These are phyloP conservation scores for Etheostoma cragini DNA, from an alignment of 2,113 vertebrate genomes.

Conservation along the genomic window DNA sequence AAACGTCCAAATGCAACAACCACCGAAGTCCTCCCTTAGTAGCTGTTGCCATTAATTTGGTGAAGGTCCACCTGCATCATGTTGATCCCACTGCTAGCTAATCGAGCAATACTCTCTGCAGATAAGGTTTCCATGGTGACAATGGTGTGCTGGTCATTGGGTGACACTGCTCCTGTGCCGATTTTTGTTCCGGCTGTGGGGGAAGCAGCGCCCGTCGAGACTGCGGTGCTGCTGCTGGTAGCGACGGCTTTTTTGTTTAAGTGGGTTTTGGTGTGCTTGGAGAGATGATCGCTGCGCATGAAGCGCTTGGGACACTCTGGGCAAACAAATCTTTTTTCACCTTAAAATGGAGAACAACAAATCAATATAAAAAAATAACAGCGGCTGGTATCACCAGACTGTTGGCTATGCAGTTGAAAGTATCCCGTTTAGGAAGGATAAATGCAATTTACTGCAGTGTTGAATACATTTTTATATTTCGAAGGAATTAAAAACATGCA, in stretches of 20 bases:
- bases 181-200: conserved; percentile 75
- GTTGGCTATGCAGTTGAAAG: background rate
- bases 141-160: conserved; percentile 83
- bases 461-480: background rate
- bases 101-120: conserved; percentile 91
- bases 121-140: conserved; percentile 95
- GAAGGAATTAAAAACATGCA: too few species aligned
- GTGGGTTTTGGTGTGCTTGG: conserved; percentile 97
- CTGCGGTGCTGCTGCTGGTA: background rate
- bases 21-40: conserved; percentile 79
- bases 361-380: background rate
- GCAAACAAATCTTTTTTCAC: conserved; percentile 95
- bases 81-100: conserved; percentile 92
- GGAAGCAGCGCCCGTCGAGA: conserved; percentile 75
- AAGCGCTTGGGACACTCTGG: conserved; percentile 95
- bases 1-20: conserved; percentile 55
- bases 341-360: conserved; percentile 67
- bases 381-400: background rate
- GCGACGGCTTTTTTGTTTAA: conserved; percentile 89
- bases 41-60: conserved; percentile 93
- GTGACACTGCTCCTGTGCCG: conserved; percentile 40
- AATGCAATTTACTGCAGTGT: background rate
- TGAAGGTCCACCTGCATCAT: conserved; percentile 97
- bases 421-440: background rate
- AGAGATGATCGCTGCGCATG: conserved; percentile 97